Evolutionary conservation across 2,113 vertebrate genomes (phyloP), one percentile per base, ranked within the genome.

Genomic region (Monopterus albus): DNA sequence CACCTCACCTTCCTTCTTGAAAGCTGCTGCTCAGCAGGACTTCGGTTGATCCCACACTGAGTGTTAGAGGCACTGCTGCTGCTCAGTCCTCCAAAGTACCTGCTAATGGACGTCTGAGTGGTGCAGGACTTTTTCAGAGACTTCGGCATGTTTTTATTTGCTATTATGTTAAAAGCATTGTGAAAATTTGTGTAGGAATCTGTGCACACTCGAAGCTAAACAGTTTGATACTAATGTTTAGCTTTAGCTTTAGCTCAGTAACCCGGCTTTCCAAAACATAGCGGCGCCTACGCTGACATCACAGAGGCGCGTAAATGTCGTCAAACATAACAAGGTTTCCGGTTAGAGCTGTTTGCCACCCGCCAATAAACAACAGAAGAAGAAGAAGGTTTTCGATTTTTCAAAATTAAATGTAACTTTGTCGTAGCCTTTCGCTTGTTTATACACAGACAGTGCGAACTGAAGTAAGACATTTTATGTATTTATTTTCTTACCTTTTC

Each of bases 71-170:
- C 33, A 15, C 15, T 47, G 59, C 56, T 57, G 72, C 84, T 63
- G 57, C 56, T 84, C 43, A 31, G 0, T 13, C 73, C 78, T 23
- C 66, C 74, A 20, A 94, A 94, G 82, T 96, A 97, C 47, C 87
- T 91, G 88, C 95, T 97, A 0, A 96, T 88, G 59, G 95, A 92
- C 31, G 87, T 73, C 80, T 93, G 92, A 5, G 45, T 28, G 1
- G 13, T 77, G 74, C 83, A 46, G n/a, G 84, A 82, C 67, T 85
- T 92, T 23, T 83, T 92, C 53, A 57, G 15, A 56, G 76, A 80
- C 76, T 93, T 93, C 1, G 88, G 88, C 90, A 91, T 90, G 18
- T n/a, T 80, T 50, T n/a, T 1, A 3, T 10, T 20, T 40, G 8
- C 1, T 0, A 4, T 69, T 17, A 63, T 2, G 36, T 6, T 5